Conservation (phyloP, 1,140 invertebrate genomes). For the Rhagoletis zephyria region DNA sequence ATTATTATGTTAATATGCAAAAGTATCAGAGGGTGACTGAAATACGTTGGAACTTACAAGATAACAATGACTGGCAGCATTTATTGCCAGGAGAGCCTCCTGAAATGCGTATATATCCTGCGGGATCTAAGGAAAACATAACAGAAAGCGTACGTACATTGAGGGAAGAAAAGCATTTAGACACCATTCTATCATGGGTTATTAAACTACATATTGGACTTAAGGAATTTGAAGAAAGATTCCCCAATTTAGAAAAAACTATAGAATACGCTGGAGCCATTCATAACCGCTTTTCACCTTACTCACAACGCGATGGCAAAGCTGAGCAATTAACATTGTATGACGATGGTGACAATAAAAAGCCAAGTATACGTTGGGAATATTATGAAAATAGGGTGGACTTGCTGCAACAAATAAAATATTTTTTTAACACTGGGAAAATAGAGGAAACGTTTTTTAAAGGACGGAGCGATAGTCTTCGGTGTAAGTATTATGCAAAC, state of each 20-base stretch:
- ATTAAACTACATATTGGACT: conserved; percentile 79
- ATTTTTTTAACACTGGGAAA: conserved; percentile 76
- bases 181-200: conserved; percentile 85
- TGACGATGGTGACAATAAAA: conserved; percentile 80
- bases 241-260: conserved; percentile 81
- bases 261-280: conserved; percentile 84
- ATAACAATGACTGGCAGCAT: conserved; percentile 80
- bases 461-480: conserved; percentile 81
- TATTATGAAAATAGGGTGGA: conserved; percentile 82
- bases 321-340: conserved; percentile 81
- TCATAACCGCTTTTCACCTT: conserved; percentile 85
- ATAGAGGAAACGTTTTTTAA: conserved; percentile 80
- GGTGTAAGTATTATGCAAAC: conserved; percentile 74
- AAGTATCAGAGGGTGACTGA: conserved; percentile 75
- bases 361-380: conserved; percentile 78
- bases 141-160: conserved; percentile 65
- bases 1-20: conserved; percentile 85
- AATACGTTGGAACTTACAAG: conserved; percentile 77
- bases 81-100: conserved; percentile 80
- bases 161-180: conserved; percentile 81
- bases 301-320: conserved; percentile 79
- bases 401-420: conserved; percentile 77
- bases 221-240: conserved; percentile 82
- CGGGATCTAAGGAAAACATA: conserved; percentile 72
- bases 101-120: conserved; percentile 70